Evolutionary conservation across 1,140 invertebrate genomes (phyloP), one percentile per base, ranked within the genome.

Genomic region (Potamilus streckersoni): DNA sequence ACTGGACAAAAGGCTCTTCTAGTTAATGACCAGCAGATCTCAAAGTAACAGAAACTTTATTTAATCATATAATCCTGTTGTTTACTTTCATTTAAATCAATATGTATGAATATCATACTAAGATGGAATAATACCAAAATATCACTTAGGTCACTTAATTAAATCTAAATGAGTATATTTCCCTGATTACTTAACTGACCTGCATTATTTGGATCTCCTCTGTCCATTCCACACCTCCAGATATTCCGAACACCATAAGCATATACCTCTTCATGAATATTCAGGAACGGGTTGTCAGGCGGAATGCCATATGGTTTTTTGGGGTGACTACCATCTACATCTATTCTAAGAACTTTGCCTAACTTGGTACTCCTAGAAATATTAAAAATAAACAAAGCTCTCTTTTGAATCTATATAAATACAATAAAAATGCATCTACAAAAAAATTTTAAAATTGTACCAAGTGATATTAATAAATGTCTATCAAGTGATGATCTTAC

Each of bases 191-290:
- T 49, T 49, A 11, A 49, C 38, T 49, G 38, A 49, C 38, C 38
- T 49, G 38, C 38, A 72, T 83, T 88, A 4, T 70, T 61, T 63
- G 71, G 77, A 27, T 85, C 82, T 0, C 82, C 84, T 19, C 74
- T 63, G 65, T 89, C 87, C 61, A 82, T 83, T 62, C 85, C 84
- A 80, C 87, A 88, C 31, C 88, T 79, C 88, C 88, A 89, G 23
- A 85, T 83, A 76, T 89, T 89, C 67, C 87, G 74, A 20, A 88
- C 68, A 23, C 88, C 88, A 64, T 85, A 83, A 23, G 87, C 88
- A 69, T 85, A 89, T 12, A 89, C 84, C 77, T 89, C 88, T 12
- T 82, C 81, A 14, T 64, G 27, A 31, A 27, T 69, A 31, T 75
- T 69, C 16, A 81, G 69, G 72, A 86, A 86, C 15, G 86, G 86